A percentile compares a stretch with the other conserved stretches of the same genome.
Conservation (phyloP, 2,888 invertebrate species). For the Dromius quadrimaculatus region DNA sequence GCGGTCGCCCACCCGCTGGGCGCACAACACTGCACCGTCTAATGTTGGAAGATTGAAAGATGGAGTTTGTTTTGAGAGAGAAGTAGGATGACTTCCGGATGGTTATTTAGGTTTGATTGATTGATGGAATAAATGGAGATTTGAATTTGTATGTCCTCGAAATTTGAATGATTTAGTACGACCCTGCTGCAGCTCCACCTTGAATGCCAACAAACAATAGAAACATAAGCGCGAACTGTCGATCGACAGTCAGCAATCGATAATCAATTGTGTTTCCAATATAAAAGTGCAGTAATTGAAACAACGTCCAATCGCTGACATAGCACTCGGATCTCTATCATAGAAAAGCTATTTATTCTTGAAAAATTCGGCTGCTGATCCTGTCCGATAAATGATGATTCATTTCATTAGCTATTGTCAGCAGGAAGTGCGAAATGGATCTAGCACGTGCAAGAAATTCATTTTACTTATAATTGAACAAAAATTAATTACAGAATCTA, state of each 20-base stretch:
- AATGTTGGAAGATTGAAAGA: background rate
- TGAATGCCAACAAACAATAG: slow-evolving; percentile 28
- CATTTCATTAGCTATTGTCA: slow-evolving; percentile 29
- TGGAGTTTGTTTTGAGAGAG: too few relatives aligned
- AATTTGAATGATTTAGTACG: too few relatives aligned
- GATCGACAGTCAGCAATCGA: slow-evolving; percentile 27
- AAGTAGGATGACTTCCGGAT: too few relatives aligned
- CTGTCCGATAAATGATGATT: slow-evolving; percentile 28
- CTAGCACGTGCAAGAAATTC: slow-evolving; percentile 23
- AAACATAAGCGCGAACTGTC: slow-evolving; percentile 30
- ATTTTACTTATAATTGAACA: too few relatives aligned
- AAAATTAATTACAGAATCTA: too few relatives aligned
- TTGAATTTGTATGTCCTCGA: too few relatives aligned
- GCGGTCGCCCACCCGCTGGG: slow-evolving; percentile 22
- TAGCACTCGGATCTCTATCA: background rate
- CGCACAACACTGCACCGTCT: slow-evolving; percentile 2
- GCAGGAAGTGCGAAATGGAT: slow-evolving; percentile 8
- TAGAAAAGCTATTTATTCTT: slow-evolving; percentile 10
- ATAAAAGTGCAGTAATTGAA: slow-evolving; percentile 28
- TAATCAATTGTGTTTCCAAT: slow-evolving; percentile 27
- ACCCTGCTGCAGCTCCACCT: slow-evolving; percentile 4
- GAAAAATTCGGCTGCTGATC: slow-evolving; percentile 26
- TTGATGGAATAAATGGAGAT: too few relatives aligned
- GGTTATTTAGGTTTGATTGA: too few relatives aligned
- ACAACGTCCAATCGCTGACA: slow-evolving; percentile 19